phyloP scores from a whole-genome alignment of 2,113 vertebrate species.

The Gymnarchus niloticus region DNA sequence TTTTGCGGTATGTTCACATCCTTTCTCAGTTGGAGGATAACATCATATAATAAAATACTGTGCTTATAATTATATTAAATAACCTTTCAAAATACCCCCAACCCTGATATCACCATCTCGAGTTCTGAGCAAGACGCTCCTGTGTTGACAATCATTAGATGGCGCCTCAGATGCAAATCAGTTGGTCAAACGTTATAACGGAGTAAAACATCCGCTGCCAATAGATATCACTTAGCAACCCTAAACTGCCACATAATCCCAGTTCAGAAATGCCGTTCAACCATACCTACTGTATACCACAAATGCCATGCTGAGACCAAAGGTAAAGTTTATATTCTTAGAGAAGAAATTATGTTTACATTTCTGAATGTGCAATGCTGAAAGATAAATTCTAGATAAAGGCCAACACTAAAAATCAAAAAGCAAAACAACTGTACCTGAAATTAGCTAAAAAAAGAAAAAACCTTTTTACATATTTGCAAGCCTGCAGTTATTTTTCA shows the following conservation, averaged over 20 bases:
- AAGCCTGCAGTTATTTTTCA: slow-evolving; percentile 7
- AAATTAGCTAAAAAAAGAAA: slow-evolving; percentile 7
- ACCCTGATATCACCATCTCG: background rate
- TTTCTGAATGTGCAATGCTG: slow-evolving; percentile 3
- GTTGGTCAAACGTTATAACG: background rate
- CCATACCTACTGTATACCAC: background rate
- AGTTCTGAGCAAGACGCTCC: background rate
- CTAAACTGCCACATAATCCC: background rate
- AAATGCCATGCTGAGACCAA: background rate
- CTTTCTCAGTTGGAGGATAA: background rate
- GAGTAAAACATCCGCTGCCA: background rate
- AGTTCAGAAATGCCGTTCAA: background rate
- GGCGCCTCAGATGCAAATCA: background rate
- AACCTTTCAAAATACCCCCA: background rate
- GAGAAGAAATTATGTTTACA: background rate
- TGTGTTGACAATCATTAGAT: background rate
- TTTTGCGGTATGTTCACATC: background rate
- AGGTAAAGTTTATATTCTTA: slow-evolving; percentile 12
- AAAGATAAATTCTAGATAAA: slow-evolving; percentile 21
- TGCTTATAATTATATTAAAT: background rate
- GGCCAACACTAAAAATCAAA: slow-evolving; percentile 11
- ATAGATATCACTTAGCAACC: background rate
- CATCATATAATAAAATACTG: background rate
- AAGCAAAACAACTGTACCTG: slow-evolving; percentile 6
- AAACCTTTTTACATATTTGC: background rate